Base-by-base conservation (phyloP, 1,140 invertebrate genomes). In the Lepidurus packardi region DNA sequence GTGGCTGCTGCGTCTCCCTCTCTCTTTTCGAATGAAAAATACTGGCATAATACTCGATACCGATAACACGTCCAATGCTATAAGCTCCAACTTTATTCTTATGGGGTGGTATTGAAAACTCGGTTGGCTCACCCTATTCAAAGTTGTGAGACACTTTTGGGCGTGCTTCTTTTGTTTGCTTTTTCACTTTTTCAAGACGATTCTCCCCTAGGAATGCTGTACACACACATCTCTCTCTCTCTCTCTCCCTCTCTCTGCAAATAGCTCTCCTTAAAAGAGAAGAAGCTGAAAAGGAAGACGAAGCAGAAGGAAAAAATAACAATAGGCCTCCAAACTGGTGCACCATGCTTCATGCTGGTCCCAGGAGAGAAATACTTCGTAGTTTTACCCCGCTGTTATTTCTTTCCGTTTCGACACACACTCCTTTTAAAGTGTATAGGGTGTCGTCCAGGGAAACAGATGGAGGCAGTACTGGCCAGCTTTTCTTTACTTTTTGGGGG, bases 301-400 rank as follows among this genome's bases (percentile, higher is more conserved):
- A 16, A 65, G 53, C 8, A 21, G 21, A 65, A 65, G 53, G 21
- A 21, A 65, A 65, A 65, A 21, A 65, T 65, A 65, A 65, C 13
- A 65, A 21, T 65, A 7, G 53, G 53, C 13, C 21, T n/a, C 53
- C 53, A 65, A 65, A 65, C 53, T 65, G 16, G 13, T 5, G 53
- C 53, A 65, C 53, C 21, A 65, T 65, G 53, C 53, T 9, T 65
- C 53, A 21, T 11, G 53, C 53, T 65, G 21, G 53, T 7, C 53
- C 53, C 53, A n/a, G 21, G 53, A 65, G 53, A 65, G 53, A 65
- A 65, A 65, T 65, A 65, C 53, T 65, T 65, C 9, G n/a, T 16
- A 65, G 53, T 65, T 65, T 16, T 65, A 65, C 53, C 21, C 21
- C 53, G 21, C 1, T n/a, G 13, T 16, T 65, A 9, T 65, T 65